Evolutionary conservation across 2,797 vertebrate species (phyloP), one percentile per base, ranked within the genome.

Genomic region (Scolopax bukidnonensis): DNA sequence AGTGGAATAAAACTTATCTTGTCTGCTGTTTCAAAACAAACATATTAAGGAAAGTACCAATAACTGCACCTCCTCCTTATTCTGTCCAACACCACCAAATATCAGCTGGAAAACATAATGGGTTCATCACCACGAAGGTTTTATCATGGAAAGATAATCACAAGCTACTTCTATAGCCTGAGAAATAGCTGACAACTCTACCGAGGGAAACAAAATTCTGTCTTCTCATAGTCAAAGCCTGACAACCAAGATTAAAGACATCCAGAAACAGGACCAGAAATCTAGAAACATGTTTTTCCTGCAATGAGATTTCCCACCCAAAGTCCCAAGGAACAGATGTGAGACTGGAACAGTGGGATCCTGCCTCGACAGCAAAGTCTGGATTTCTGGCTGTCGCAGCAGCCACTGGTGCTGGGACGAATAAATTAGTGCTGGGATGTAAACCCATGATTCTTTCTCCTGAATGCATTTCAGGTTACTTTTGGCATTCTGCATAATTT

Each of bases 241-340:
- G 53, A 27, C 24, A 32, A 14, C 5, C 5, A 3, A 41, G 48
- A 59, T 8, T 16, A 45, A 18, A 87, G 53, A 30, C 57, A 25
- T 9, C 17, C 23, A 38, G 60, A n/a, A 60, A 5, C 20, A 51
- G 0, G 4, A 41, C 14, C 6, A 67, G 67, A 43, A 59, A 24
- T 3, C 38, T 14, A 33, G 41, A 33, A 23, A 18, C 6, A 0
- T 2, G 6, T 4, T 27, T 17, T 32, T 24, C 10, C 2, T 2
- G 53, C 32, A 15, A 3, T 1, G 32, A 25, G 32, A 17, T n/a
- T 33, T 40, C 48, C 48, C 32, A 4, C 57, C 32, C 38, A 7
- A 20, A 59, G n/a, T 27, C 61, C 51, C 0, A 7, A 16, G 57
- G 75, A 16, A 3, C 16, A 40, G 28, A 2, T 0, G 3, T 6